Percentiles rank a stretch among this genome's conserved stretches.
Evolutionary conservation across 2,888 invertebrate genomes (phyloP).

Genomic region (Cylloceria caligata): DNA sequence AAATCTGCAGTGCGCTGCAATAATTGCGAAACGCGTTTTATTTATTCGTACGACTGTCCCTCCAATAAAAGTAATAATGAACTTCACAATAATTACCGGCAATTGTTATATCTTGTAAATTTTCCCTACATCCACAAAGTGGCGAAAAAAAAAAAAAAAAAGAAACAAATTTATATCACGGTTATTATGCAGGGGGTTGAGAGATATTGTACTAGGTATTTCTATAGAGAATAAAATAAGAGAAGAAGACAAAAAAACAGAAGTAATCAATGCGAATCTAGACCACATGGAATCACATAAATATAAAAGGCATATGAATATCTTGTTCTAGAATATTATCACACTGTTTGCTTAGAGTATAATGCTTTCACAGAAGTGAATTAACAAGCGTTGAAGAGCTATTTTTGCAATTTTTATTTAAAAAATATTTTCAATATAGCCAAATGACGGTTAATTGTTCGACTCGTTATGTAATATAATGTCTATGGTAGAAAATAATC

Average conservation of each 20-base stretch:
- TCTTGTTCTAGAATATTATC: conserved; percentile 47
- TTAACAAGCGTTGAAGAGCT: conserved; percentile 43
- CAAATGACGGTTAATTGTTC: conserved; percentile 46
- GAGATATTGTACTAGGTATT: conserved; percentile 75
- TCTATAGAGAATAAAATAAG: background rate
- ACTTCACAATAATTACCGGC: conserved; percentile 74
- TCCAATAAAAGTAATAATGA: conserved; percentile 68
- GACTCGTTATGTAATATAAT: conserved; percentile 48
- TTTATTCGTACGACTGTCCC: conserved; percentile 44
- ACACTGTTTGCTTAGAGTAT: conserved; percentile 55
- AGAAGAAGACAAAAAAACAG: conserved; percentile 1
- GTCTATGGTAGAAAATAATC: conserved; percentile 51
- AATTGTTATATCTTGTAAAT: conserved; percentile 79
- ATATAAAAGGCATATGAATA: conserved; percentile 38
- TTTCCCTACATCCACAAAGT: conserved; percentile 74
- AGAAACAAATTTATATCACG: conserved; percentile 74
- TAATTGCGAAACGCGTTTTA: conserved; percentile 26
- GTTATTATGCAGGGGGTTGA: conserved; percentile 78
- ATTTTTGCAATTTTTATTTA: conserved; percentile 64
- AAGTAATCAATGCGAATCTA: conserved; percentile 61
- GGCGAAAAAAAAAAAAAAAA: conserved; percentile 66
- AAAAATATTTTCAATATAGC: conserved; percentile 44
- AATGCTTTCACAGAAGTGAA: conserved; percentile 34
- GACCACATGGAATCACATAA: conserved; percentile 55
- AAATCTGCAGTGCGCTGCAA: conserved; percentile 29